Percentiles rank a stretch among this genome's conserved stretches.
Conservation (phyloP, 2,113 vertebrate species). For the Phocoena phocoena region DNA sequence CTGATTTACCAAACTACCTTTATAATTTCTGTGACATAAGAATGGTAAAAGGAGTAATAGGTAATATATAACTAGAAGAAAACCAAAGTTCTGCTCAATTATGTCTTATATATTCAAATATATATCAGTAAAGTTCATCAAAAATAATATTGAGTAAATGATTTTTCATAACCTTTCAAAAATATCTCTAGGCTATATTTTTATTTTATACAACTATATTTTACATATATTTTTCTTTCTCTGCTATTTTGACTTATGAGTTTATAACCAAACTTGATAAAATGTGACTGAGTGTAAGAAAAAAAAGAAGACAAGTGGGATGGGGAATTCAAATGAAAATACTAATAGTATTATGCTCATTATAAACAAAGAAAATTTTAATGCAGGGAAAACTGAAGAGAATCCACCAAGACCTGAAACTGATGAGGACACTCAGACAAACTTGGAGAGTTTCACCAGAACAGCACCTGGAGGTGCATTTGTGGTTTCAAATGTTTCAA, state of each 20-base stretch:
- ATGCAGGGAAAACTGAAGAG: conserved; percentile 73
- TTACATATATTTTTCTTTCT: too few relatives aligned
- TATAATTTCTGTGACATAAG: too few relatives aligned
- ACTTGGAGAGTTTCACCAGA: conserved; percentile 73
- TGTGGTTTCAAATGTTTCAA: conserved; percentile 34
- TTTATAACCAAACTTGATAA: not conserved
- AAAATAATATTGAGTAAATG: too few relatives aligned
- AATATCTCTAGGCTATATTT: too few relatives aligned
- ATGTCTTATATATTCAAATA: too few relatives aligned
- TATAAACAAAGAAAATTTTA: conserved; percentile 3
- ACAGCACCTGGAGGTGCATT: conserved; percentile 78
- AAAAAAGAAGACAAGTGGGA: not conserved
- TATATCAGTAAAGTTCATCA: too few relatives aligned
- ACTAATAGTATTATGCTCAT: not conserved
- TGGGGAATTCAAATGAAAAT: not conserved
- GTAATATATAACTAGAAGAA: too few relatives aligned
- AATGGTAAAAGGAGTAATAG: too few relatives aligned
- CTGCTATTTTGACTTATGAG: not conserved
- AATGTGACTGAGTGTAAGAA: not conserved
- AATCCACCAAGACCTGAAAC: conserved; percentile 77
- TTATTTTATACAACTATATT: too few relatives aligned
- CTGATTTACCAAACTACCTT: too few relatives aligned
- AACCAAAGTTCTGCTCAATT: too few relatives aligned
- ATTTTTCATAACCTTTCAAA: too few relatives aligned
- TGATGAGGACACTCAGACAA: conserved; percentile 9